These are phyloP conservation scores for Adoxophyes honmai DNA, from an alignment of 1,140 invertebrate genomes.

Conservation along the genomic window DNA sequence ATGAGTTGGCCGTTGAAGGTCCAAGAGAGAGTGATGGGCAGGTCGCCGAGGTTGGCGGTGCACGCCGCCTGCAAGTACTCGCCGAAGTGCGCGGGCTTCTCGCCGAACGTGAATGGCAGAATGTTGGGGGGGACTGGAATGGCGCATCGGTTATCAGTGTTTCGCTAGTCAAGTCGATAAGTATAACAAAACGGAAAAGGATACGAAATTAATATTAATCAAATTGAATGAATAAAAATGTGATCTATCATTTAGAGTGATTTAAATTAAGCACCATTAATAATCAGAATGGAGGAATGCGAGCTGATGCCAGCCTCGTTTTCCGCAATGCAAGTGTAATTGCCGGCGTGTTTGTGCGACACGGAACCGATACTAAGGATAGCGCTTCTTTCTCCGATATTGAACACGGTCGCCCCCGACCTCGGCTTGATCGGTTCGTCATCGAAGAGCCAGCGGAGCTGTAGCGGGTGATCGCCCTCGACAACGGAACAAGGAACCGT, in stretches of 20 bases:
- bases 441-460: constrained; percentile 84
- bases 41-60: constrained; percentile 91
- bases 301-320: constrained; percentile 80
- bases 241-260: no score
- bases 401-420: constrained; percentile 76
- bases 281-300: constrained; percentile 73
- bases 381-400: constrained; percentile 81
- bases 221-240: neutral
- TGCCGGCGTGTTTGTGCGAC: constrained; percentile 79
- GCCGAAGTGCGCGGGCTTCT: constrained; percentile 83
- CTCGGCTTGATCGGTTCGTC: constrained; percentile 73
- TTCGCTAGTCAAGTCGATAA: constrained; percentile 28
- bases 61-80: constrained; percentile 87
- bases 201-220: constrained; percentile 26
- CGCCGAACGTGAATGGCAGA: constrained; percentile 79
- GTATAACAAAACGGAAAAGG: constrained; percentile 31
- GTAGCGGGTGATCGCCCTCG: constrained; percentile 84
- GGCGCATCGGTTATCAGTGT: constrained; percentile 25
- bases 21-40: constrained; percentile 89
- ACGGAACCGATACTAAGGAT: constrained; percentile 83
- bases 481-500: constrained; percentile 84
- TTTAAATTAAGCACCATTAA: constrained; percentile 79
- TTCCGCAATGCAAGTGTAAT: constrained; percentile 82
- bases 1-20: constrained; percentile 79
- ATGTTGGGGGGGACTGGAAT: constrained; percentile 80